phyloP scores from a whole-genome alignment of 2,888 invertebrate genomes.

The Pseudoips prasinana region DNA sequence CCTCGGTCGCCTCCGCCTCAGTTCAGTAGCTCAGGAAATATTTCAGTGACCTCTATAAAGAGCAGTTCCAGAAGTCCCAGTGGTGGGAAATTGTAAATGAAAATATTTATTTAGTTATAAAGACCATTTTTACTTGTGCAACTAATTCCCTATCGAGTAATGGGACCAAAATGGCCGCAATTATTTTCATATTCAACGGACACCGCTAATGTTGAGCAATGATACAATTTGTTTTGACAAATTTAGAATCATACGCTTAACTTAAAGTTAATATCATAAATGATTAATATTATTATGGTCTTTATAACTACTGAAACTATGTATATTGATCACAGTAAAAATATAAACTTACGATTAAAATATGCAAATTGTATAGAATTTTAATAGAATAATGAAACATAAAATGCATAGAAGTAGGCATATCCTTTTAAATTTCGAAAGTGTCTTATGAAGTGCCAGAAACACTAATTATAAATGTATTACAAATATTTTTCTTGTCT shows the following conservation, averaged over 20 bases:
- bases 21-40: slow-evolving; percentile 68
- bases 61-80: slow-evolving; percentile 81
- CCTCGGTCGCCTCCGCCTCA: slow-evolving; percentile 67
- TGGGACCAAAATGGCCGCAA: no score
- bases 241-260: no score
- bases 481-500: background rate
- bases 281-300: no score
- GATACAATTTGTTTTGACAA: no score
- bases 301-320: no score
- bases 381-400: slow-evolving; percentile 5
- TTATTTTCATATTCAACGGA: no score
- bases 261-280: no score
- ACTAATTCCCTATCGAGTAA: no score
- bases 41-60: slow-evolving; percentile 84
- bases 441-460: slow-evolving; percentile 40
- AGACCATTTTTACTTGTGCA: no score
- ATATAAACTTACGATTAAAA: slow-evolving; percentile 18
- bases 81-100: slow-evolving; percentile 61
- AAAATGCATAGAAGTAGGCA: slow-evolving; percentile 1
- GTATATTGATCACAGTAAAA: slow-evolving; percentile 10
- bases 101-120: slow-evolving; percentile 9
- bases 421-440: slow-evolving; percentile 10
- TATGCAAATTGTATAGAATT: slow-evolving; percentile 28
- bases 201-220: no score
- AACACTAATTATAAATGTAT: slow-evolving; percentile 17